Evolutionary conservation across 2,113 vertebrate genomes (phyloP), one percentile per base, ranked within the genome.

Genomic region (Rhombomys opimus): DNA sequence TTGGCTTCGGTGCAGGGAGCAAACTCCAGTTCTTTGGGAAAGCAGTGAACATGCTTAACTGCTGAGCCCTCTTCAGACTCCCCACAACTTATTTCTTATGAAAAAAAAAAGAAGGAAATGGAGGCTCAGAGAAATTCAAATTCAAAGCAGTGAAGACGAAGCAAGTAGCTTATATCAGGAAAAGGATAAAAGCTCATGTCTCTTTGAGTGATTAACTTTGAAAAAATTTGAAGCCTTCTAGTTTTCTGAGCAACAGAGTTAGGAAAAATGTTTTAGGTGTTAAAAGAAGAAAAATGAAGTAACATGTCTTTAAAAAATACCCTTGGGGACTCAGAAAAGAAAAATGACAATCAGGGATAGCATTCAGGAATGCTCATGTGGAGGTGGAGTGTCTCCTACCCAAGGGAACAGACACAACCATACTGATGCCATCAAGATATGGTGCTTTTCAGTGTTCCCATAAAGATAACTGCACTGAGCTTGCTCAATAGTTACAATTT

Each of bases 401-500:
- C 30, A 32, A 2, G 41, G 65, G 77, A 78, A 46, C 10, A n/a
- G 90, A 77, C 41, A 57, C n/a, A 0, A 25, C 27, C 17, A 3
- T 22, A 13, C 3, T 13, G 67, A 78, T 70, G 82, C 38, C 75
- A 17, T 5, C 0, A 0, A 9, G n/a, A 68, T 81, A 73, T 38
- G 25, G 63, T 70, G 72, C 82, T 65, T 77, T 15, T 0, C 0
- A 27, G 85, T 50, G 93, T 89, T 77, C 59, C 59, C 54, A 50
- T 89, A 92, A 93, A 93, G 77, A 92, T 85, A 87, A 85, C 76
- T 3, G 30, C 46, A 7, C 41, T 38, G 12, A 38, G 65, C 52
- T 70, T 65, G 61, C 78, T 94, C 87, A 94, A 65, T 90, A 15
- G 59, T 90, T 81, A 75, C 92, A 70, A 32, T 96, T 96, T 97